A percentile compares a stretch with the other conserved stretches of the same genome.
Conservation (phyloP, 2,113 vertebrate genomes). For the Cephalopterus ornatus region DNA sequence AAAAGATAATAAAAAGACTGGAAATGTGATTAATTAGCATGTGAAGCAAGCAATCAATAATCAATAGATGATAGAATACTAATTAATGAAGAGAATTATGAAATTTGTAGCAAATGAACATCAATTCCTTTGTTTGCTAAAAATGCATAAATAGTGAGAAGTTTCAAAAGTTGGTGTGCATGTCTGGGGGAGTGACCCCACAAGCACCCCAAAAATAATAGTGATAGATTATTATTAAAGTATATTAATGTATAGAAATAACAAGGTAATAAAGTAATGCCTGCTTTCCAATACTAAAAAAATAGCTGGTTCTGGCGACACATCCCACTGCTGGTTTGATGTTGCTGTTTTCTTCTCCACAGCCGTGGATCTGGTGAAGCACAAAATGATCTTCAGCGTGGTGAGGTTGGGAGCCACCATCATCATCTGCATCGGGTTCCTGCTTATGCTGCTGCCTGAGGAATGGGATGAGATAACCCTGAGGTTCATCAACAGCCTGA, state of each 20-base stretch:
- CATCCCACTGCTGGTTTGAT: neutral
- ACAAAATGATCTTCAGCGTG: constrained; percentile 95
- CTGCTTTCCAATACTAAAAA: neutral
- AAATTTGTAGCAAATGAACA: neutral
- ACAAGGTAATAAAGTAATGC: neutral
- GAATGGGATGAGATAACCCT: constrained; percentile 97
- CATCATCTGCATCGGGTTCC: constrained; percentile 94
- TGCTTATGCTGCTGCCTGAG: constrained; percentile 93
- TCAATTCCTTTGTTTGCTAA: neutral
- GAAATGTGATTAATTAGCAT: neutral
- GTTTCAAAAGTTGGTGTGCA: neutral
- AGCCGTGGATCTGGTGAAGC: constrained; percentile 96
- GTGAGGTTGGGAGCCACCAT: constrained; percentile 93
- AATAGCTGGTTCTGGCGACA: neutral
- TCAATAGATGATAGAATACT: neutral
- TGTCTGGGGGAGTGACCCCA: neutral
- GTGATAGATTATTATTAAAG: neutral
- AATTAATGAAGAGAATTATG: neutral
- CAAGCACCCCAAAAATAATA: neutral
- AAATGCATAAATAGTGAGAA: neutral
- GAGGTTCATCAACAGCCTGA: constrained; percentile 89
- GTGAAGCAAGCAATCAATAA: neutral
- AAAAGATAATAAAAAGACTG: neutral
- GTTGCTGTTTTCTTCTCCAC: neutral
- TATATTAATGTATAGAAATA: neutral